Evolutionary conservation across 2,888 invertebrate genomes (phyloP).

Genomic region (Parascotia fuliginaria): DNA sequence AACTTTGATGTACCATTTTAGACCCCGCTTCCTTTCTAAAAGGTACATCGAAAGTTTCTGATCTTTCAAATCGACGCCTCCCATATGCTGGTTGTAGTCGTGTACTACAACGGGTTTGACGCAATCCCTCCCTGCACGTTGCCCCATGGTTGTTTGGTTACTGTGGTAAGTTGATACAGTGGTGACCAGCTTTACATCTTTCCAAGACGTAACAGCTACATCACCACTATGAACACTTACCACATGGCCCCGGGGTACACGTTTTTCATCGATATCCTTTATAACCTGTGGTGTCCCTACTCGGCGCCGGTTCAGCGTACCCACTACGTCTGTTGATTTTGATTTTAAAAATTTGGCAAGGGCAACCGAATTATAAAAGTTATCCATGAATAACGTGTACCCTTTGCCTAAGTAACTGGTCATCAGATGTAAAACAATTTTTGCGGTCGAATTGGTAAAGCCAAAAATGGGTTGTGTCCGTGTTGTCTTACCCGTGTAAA

Average conservation of each 20-base stretch:
- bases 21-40: not conserved
- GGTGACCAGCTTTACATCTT: not conserved
- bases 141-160: not conserved
- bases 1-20: conserved; percentile 4
- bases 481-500: not conserved
- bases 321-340: not conserved
- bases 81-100: not conserved
- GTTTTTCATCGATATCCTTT: not conserved
- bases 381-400: conserved; percentile 27
- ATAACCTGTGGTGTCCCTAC: not conserved
- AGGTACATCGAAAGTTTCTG: conserved; percentile 6
- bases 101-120: not conserved
- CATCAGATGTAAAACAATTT: conserved; percentile 18
- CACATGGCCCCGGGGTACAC: conserved; percentile 8
- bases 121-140: not conserved
- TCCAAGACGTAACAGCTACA: too few species aligned
- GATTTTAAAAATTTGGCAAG: conserved; percentile 11
- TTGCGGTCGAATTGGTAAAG: conserved; percentile 4
- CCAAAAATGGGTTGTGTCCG: not conserved
- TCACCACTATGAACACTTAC: conserved; percentile 30
- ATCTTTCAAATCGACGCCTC: conserved; percentile 5
- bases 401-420: conserved; percentile 24
- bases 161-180: not conserved
- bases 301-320: not conserved
- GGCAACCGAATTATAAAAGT: conserved; percentile 21